Evolutionary conservation across 2,888 invertebrate genomes (phyloP), one percentile per base, ranked within the genome.

Genomic region (Ichneumoninae sp.): DNA sequence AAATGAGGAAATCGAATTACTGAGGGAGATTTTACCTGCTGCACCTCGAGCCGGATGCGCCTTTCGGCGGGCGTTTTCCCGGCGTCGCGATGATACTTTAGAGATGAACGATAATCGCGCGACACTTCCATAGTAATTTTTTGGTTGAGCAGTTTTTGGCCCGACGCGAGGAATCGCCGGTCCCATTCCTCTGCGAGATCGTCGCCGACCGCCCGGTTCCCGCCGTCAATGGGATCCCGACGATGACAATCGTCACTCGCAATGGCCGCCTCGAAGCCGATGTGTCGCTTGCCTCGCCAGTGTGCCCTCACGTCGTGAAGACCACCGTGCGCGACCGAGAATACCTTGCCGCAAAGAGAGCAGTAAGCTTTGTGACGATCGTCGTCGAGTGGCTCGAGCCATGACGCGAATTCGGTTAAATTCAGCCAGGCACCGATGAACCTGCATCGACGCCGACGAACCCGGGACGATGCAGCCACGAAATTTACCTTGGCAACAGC

Each of bases 231-330:
- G 65, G 26, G 36, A 54, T 52, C 50, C 40, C 33, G 40, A 63
- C 7, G 22, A 40, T 68, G 66, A 36, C 8, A 68, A 68, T 68
- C 66, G 66, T 54, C 71, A 16, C 68, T 86, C 79, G 54, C 83
- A 74, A 71, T 70, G 81, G 80, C 79, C 60, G 81, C 83, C 87
- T 90, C 90, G 88, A 93, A 91, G 88, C 88, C 88, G 86, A 88
- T 88, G 88, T 91, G 92, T 86, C 91, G 91, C 90, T 92, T 91
- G 87, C 91, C 92, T 88, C 92, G 93, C 88, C 91, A 92, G 88
- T 92, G 91, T 79, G 91, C 90, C 87, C 91, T 90, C 80, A 91
- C 91, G 87, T 91, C 91, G 86, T 91, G 91, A 83, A 91, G 85
- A 81, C 90, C 91, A 79, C 92, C 91, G 89, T 91, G 92, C 86